Base-by-base conservation (phyloP, 2,888 invertebrate genomes). In the Balanococcus diminutus region DNA sequence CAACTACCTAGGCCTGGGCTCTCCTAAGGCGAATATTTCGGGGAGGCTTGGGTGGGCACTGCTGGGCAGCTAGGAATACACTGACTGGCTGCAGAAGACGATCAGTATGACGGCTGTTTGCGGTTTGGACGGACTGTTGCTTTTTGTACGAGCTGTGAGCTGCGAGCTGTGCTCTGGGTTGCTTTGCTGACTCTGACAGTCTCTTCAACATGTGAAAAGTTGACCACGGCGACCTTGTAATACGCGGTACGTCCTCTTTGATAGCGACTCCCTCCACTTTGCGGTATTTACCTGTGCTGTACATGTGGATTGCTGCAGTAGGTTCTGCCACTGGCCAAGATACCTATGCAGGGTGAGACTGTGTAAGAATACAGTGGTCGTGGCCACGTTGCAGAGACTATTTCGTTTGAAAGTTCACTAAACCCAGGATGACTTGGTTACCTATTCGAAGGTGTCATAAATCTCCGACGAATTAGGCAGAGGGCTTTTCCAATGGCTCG, bases 221-320 rank as follows among this genome's bases (percentile, higher is more conserved):
- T 81, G 81, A 81, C 81, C 81, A 81, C 42, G 81, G 46, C 81
- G 81, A 46, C 81, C 81, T 81, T 81, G 81, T 81, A 81, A 81
- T 31, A n/a, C 81, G 81, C 81, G 81, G 81, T 81, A 25, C 81
- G 42, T 81, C 81, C 81, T 81, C 46, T 81, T 81, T 42, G 32
- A 75, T 75, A 81, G 36, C 22, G 46, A 42, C 81, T 75, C 75
- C 81, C 79, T 39, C 81, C 46, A 81, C 81, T 22, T 39, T 81
- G 81, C 81, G 39, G 39, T 67, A 67, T 67, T 75, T 32, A 28
- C 32, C 32, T 19, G 61, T 25, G n/a, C 32, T 19, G 75, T n/a
- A 75, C 75, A 25, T 25, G 75, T 32, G 75, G 31, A 67, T 67
- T 22, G 46, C 11, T 19, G 61, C 28, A 28, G 61, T 67, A 75